Evolutionary conservation across 2,113 vertebrate species (phyloP).

Genomic region (Struthidea cinerea): DNA sequence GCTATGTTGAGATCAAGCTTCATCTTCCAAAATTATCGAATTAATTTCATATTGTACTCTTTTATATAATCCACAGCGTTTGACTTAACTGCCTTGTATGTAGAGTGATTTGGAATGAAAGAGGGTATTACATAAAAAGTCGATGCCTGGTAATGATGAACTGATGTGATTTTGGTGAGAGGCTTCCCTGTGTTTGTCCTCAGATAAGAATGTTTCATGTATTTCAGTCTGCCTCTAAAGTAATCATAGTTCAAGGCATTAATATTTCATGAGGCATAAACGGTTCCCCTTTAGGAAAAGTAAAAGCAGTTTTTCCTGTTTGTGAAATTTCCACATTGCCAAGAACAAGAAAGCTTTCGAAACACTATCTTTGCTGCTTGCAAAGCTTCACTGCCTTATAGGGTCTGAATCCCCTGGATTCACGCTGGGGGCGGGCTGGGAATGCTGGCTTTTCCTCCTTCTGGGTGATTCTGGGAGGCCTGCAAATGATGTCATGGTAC

Average conservation of each 20-base stretch:
- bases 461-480: slow-evolving; percentile 64
- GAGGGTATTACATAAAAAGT: neutral
- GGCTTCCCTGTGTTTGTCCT: neutral
- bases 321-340: slow-evolving; percentile 55
- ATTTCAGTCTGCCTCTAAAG: neutral
- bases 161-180: neutral
- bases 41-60: neutral
- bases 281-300: slow-evolving; percentile 49
- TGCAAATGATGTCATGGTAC: slow-evolving; percentile 74
- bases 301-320: slow-evolving; percentile 69
- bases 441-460: slow-evolving; percentile 59
- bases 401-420: slow-evolving; percentile 57
- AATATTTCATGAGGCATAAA: slow-evolving; percentile 26
- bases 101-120: neutral
- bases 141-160: neutral
- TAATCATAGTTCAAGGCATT: neutral
- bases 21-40: neutral
- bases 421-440: slow-evolving; percentile 8
- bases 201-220: neutral
- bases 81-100: neutral
- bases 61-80: neutral
- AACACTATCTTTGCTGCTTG: slow-evolving; percentile 5
- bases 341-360: slow-evolving; percentile 49
- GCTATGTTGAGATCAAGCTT: neutral
- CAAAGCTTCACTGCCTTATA: slow-evolving; percentile 71